Conservation (phyloP, 2,113 vertebrate genomes). For the Lasiurus borealis region DNA sequence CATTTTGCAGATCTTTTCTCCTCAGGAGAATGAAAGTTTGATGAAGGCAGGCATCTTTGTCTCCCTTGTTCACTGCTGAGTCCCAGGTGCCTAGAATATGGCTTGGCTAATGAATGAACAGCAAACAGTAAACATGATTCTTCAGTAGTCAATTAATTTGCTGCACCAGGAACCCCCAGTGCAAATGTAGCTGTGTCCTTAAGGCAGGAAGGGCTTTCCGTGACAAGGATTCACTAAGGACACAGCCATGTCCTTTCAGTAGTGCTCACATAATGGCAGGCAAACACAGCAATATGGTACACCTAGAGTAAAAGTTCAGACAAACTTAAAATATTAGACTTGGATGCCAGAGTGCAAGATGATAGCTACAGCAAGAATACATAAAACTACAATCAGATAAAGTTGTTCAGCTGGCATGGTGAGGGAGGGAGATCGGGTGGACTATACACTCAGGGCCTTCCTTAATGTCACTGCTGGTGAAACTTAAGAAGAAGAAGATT, state of each 20-base stretch:
- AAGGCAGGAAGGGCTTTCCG: not conserved
- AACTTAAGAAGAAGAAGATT: not conserved
- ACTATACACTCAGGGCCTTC: not conserved
- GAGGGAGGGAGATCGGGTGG: fast-evolving
- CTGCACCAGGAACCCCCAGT: not conserved
- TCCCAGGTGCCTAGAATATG: not conserved
- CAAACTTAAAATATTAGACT: not conserved
- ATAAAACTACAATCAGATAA: not conserved
- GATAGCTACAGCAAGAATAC: not conserved
- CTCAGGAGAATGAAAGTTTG: not conserved
- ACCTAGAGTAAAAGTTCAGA: not conserved
- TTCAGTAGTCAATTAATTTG: not conserved
- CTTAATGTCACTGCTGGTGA: not conserved
- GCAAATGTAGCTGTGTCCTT: too few relatives aligned
- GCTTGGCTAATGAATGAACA: not conserved
- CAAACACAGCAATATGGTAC: not conserved
- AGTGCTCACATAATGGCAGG: not conserved
- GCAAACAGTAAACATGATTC: not conserved
- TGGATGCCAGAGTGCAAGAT: not conserved
- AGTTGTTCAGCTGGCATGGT: not conserved
- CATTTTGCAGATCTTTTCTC: not conserved
- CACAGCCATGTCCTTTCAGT: not conserved
- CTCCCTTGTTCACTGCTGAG: not conserved
- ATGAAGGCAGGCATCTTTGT: not conserved
- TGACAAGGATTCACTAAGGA: not conserved